Evolutionary conservation across 2,888 invertebrate species (phyloP).

Genomic region (Nymphalis c-album): DNA sequence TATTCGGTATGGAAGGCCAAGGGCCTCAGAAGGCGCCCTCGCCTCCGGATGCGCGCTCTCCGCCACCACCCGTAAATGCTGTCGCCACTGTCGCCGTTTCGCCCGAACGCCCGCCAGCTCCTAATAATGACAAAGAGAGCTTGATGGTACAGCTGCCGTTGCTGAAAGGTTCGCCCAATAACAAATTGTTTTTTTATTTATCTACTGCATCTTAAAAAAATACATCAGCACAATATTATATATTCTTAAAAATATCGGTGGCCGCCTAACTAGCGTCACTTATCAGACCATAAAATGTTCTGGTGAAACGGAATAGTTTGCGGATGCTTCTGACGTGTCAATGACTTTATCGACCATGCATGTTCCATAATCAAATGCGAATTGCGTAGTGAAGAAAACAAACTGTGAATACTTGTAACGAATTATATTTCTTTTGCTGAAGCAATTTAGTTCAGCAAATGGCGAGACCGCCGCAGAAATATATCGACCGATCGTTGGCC

Average conservation of each 20-base stretch:
- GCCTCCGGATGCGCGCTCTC: slow-evolving; percentile 72
- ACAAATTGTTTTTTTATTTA: background rate
- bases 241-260: background rate
- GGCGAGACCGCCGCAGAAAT: slow-evolving; percentile 74
- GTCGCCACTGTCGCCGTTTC: slow-evolving; percentile 52
- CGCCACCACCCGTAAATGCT: slow-evolving; percentile 57
- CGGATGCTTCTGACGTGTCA: slow-evolving; percentile 6
- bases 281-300: background rate
- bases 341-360: slow-evolving; percentile 39
- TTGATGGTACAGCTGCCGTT: slow-evolving; percentile 77
- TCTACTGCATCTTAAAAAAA: background rate
- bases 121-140: slow-evolving; percentile 68
- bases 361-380: slow-evolving; percentile 33
- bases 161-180: slow-evolving; percentile 74
- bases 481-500: slow-evolving; percentile 68
- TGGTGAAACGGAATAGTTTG: background rate
- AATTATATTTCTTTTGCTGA: slow-evolving; percentile 30
- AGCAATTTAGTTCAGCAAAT: slow-evolving; percentile 49
- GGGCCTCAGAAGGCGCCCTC: slow-evolving; percentile 68
- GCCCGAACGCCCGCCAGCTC: slow-evolving; percentile 60
- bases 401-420: background rate
- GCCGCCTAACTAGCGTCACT: background rate
- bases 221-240: background rate
- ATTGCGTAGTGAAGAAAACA: background rate
- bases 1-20: slow-evolving; percentile 71